phyloP scores from a whole-genome alignment of 2,888 invertebrate species.

The Drosophila putrida region DNA sequence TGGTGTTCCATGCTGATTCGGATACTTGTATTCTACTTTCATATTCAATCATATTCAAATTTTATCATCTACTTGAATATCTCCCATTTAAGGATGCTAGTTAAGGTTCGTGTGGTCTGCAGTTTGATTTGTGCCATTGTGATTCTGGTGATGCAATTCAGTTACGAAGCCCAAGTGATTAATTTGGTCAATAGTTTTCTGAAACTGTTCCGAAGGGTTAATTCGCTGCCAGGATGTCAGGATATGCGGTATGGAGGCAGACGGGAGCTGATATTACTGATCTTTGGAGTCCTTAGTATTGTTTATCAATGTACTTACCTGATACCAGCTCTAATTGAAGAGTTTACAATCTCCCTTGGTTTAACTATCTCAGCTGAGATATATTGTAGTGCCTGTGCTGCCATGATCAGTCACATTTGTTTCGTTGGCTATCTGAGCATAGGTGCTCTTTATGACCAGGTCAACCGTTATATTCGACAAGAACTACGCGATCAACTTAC shows the following conservation, averaged over 20 bases:
- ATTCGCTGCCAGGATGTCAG: constrained; percentile 23
- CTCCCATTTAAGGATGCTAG: constrained; percentile 30
- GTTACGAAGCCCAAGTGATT: constrained; percentile 39
- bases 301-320: constrained; percentile 36
- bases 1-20: constrained; percentile 50
- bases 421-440: constrained; percentile 65
- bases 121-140: constrained; percentile 25
- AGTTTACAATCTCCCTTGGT: fast-evolving
- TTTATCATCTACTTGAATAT: not conserved
- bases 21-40: not conserved
- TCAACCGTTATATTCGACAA: constrained; percentile 52
- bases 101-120: constrained; percentile 16
- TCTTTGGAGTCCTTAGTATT: constrained; percentile 37
- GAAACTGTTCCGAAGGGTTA: constrained; percentile 41
- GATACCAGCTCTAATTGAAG: not conserved
- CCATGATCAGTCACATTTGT: constrained; percentile 48
- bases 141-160: constrained; percentile 50
- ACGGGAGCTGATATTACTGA: constrained; percentile 47
- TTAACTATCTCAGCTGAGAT: not conserved
- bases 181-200: constrained; percentile 53
- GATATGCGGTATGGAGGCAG: constrained; percentile 42
- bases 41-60: not conserved
- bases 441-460: constrained; percentile 55
- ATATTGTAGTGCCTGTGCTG: constrained; percentile 17
- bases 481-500: constrained; percentile 48